Percentiles rank a stretch among this genome's conserved stretches.
These are phyloP conservation scores for Chalcosyrphus nemorum DNA, from an alignment of 2,888 invertebrate species.

Conservation along the genomic window DNA sequence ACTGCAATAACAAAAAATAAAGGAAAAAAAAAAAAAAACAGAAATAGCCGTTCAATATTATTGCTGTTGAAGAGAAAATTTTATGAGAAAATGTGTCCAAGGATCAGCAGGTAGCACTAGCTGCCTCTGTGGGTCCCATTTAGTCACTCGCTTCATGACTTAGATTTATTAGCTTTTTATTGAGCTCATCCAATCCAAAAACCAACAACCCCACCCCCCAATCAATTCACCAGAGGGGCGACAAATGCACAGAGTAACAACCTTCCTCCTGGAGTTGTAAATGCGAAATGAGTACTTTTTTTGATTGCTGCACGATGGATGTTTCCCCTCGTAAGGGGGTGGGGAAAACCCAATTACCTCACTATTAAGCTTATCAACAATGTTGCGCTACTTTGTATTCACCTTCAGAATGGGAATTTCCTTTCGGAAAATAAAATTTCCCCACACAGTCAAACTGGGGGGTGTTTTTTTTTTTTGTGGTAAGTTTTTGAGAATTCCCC, in stretches of 20 bases:
- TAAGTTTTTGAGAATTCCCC: conserved; percentile 27
- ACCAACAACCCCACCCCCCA: background rate
- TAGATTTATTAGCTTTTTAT: conserved; percentile 60
- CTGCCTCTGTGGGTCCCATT: background rate
- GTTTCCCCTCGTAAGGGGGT: conserved; percentile 2
- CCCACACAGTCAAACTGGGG: background rate
- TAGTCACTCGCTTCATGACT: conserved; percentile 30
- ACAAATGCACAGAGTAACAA: conserved; percentile 20
- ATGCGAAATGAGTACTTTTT: conserved; percentile 57
- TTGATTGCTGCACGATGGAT: conserved; percentile 44
- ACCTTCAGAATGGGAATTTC: conserved; percentile 27
- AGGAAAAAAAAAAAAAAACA: background rate
- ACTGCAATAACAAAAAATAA: conserved; percentile 17
- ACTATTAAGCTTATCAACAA: background rate
- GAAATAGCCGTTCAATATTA: conserved; percentile 28
- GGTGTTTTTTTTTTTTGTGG: background rate
- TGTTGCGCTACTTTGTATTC: conserved; percentile 15
- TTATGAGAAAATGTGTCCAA: conserved; percentile 28
- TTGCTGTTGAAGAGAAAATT: conserved; percentile 40
- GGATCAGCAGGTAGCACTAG: conserved; percentile 19
- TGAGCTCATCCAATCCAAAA: conserved; percentile 47
- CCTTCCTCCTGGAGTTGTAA: conserved; percentile 36
- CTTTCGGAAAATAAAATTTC: background rate
- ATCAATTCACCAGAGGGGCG: background rate
- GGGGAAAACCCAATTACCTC: background rate